These are phyloP conservation scores for Crotalus viridis DNA, from an alignment of 2,113 vertebrate genomes.

Conservation along the genomic window DNA sequence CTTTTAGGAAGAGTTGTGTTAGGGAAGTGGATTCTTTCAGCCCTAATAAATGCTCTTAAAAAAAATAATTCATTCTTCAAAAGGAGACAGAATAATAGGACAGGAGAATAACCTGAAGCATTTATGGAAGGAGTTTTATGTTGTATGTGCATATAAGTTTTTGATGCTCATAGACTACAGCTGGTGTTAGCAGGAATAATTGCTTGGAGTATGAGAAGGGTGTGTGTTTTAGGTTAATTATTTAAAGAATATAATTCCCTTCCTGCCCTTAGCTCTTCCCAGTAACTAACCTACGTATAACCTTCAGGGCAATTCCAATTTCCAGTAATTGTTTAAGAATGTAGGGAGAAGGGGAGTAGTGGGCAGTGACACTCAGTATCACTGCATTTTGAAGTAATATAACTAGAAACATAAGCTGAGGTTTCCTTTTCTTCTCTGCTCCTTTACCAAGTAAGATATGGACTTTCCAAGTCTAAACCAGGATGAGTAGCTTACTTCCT, in stretches of 20 bases:
- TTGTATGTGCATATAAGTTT: neutral
- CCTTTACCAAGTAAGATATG: neutral
- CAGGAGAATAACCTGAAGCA: neutral
- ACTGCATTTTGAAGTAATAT: neutral
- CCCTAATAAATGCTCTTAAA: neutral
- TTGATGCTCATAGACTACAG: neutral
- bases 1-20: neutral
- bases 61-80: neutral
- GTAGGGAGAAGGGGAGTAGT: neutral
- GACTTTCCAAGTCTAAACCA: neutral
- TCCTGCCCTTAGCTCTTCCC: neutral
- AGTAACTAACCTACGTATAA: neutral
- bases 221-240: neutral
- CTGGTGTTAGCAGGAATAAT: neutral
- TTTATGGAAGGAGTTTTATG: neutral
- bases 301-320: neutral
- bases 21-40: neutral
- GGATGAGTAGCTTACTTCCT: constrained; percentile 39
- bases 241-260: neutral
- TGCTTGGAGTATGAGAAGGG: neutral
- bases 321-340: neutral
- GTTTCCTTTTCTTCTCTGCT: neutral
- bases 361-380: neutral
- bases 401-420: neutral
- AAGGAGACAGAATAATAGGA: neutral